Percentiles rank a stretch among this genome's conserved stretches.
phyloP scores from a whole-genome alignment of 1,140 invertebrate species.

The Heliconius congener region DNA sequence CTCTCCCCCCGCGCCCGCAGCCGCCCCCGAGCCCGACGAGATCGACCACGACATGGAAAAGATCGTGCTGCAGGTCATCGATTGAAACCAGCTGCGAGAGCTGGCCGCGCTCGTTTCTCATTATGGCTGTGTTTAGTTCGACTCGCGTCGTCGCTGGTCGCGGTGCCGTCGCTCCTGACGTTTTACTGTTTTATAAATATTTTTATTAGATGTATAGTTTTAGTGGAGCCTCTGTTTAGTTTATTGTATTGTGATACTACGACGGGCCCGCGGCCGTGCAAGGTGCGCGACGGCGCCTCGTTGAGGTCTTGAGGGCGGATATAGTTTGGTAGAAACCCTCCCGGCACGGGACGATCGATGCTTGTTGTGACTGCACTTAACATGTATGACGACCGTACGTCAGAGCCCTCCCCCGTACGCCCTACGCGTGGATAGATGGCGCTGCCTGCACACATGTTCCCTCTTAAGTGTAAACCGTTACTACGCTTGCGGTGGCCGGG shows the following conservation, averaged over 20 bases:
- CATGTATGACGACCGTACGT: not conserved
- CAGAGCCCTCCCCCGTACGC: no score
- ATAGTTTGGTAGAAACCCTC: constrained; percentile 25
- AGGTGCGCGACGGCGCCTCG: not conserved
- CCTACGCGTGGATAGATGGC: no score
- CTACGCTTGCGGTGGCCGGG: constrained; percentile 3
- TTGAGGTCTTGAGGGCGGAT: not conserved
- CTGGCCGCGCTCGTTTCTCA: not conserved
- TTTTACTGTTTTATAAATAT: constrained; percentile 64
- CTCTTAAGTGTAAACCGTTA: constrained; percentile 20
- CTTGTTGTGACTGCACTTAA: constrained; percentile 20
- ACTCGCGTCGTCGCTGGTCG: not conserved
- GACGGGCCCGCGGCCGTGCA: constrained; percentile 58
- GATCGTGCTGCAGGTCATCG: constrained; percentile 87
- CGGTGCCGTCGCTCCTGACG: constrained; percentile 5
- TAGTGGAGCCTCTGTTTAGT: constrained; percentile 68
- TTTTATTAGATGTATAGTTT: constrained; percentile 64
- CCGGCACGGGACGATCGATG: constrained; percentile 11
- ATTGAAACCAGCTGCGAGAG: constrained; percentile 58
- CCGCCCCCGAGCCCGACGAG: constrained; percentile 57
- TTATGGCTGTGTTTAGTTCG: constrained; percentile 8
- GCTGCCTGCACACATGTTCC: constrained; percentile 18
- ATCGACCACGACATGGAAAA: constrained; percentile 88
- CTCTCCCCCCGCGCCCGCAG: constrained; percentile 30
- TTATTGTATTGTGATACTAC: constrained; percentile 78